Evolutionary conservation across 2,113 vertebrate species (phyloP).

Genomic region (Corythornis cristatus): DNA sequence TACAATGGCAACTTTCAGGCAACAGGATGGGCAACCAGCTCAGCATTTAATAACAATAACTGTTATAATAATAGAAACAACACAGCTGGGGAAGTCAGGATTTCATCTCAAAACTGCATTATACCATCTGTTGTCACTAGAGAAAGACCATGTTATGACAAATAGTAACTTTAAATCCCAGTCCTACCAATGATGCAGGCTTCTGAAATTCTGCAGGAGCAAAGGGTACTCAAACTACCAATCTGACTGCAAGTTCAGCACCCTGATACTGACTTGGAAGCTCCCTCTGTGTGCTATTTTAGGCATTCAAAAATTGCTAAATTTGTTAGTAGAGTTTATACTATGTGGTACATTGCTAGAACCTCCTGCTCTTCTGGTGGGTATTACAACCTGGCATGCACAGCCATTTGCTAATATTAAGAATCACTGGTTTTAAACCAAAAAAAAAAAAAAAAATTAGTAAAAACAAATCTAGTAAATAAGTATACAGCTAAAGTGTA

Average conservation of each 20-base stretch:
- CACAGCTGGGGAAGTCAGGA: not conserved
- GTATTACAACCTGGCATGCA: not conserved
- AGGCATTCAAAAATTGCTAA: not conserved
- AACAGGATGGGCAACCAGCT: not conserved
- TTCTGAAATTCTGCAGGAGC: not conserved
- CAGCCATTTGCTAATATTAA: not conserved
- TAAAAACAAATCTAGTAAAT: not conserved
- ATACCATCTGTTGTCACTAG: conserved; percentile 2
- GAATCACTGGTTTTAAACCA: not conserved
- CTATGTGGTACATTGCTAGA: not conserved
- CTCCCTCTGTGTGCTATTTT: not conserved
- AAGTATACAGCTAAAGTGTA: not conserved
- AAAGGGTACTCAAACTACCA: not conserved
- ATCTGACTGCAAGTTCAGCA: not conserved
- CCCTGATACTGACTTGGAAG: not conserved
- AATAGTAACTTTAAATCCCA: not conserved
- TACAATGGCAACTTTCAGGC: not conserved
- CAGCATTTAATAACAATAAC: conserved; percentile 24
- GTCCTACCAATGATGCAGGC: not conserved
- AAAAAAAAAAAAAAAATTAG: not conserved
- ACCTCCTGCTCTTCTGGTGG: not conserved
- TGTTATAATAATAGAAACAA: conserved; percentile 9
- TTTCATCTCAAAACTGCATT: not conserved
- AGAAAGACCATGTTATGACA: not conserved
- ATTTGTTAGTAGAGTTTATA: not conserved